Evolutionary conservation across 2,888 invertebrate genomes (phyloP), one percentile per base, ranked within the genome.

Genomic region (Clostera curtula): DNA sequence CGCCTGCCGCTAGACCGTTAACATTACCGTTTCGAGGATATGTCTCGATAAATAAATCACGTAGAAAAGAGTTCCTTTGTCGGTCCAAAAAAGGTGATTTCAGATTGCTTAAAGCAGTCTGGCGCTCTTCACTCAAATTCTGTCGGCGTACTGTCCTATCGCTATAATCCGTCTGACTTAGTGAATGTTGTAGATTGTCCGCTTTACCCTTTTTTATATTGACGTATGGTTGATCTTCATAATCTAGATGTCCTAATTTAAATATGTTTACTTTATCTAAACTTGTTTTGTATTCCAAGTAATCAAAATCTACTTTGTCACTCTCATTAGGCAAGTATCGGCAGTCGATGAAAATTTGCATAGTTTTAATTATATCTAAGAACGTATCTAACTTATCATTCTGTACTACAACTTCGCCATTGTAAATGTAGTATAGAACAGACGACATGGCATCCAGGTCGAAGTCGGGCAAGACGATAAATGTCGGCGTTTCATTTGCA

Each of bases 361-460:
- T 56, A 2, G 70, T 61, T 49, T 70, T 71, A 13, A 89, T 85
- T 2, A 88, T 86, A 12, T 86, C 79, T 16, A 90, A 61, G 51
- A 90, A 90, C 23, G 86, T 85, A 25, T 82, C 65, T 11, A 90
- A 49, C 33, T 85, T 80, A n/a, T 80, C 72, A 18, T 83, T 80
- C n/a, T 86, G 83, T 13, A 91, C 68, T 3, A 80, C 66, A 1
- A 88, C 88, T 57, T 87, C 88, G 28, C 90, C 91, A 19, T 88
- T 89, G 57, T 91, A 91, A 36, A 90, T 86, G 52, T 90, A 90
- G 49, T 88, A 88, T 19, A 91, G 76, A 5, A 90, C 83, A 7
- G 86, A 83, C 1, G 87, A 85, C 73, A 91, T 85, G 36, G 87
- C 88, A 29, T 86, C 86, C 27, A 85, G 72, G 44, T 86, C 85